Evolutionary conservation across 2,113 vertebrate species (phyloP), one percentile per base, ranked within the genome.

Genomic region (Heptranchias perlo): DNA sequence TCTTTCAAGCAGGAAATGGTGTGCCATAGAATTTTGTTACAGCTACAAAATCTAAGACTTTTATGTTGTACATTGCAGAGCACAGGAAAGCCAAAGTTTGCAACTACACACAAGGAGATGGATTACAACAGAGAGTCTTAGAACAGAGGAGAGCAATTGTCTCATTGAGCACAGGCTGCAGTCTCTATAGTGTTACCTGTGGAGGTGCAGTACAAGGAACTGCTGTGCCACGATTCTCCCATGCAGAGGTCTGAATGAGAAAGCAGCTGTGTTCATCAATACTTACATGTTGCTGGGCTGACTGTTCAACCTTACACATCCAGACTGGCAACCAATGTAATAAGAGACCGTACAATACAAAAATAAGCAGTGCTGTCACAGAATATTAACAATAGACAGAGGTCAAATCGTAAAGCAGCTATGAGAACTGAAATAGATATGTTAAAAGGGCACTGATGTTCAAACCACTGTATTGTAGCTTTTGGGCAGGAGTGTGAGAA

Each of bases 391-490:
- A 64, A 44, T 21, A 62, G 35, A 35, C 58, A 18, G 58, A 89
- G 31, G 21, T 25, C 61, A 7, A 91, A 58, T 39, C 7, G 58
- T 62, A 62, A 92, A 62, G 89, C 16, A 92, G 35, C 58, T 93
- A 61, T 61, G 35, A 61, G 4, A 61, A 91, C n/a, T 58, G 28
- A 61, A 91, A 61, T 58, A 35, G 54, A 14, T 58, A 54, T n/a
- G 58, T 4, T 93, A 93, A 93, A 93, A 62, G 58, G 89, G 89
- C 89, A 93, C 89, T 93, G 58, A 93, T 64, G 89, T 93, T 93
- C 16, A 3, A 82, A 93, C 61, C 89, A 93, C 89, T 93, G 58
- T 62, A 93, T 64, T 62, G 58, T 93, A 91, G 52, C 49, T 91
- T 31, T 58, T 54, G 87, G 14, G 49, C 87, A 91, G 28, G 28